These are phyloP conservation scores for Limnephilus lunatus DNA, from an alignment of 2,888 invertebrate species.

Conservation along the genomic window DNA sequence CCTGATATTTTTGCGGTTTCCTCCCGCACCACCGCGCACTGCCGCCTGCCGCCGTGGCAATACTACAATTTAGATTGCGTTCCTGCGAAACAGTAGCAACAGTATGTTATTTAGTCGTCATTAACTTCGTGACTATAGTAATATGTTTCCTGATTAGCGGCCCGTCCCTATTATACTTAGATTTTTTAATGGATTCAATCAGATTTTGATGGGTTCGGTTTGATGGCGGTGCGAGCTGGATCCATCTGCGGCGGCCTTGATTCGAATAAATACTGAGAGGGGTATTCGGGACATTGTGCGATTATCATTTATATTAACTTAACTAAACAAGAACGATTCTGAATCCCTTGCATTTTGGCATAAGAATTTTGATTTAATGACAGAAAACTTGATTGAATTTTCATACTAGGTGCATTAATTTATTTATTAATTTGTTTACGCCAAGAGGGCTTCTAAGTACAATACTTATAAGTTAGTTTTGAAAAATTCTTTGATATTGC, in stretches of 20 bases:
- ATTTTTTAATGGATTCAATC: slow-evolving; percentile 48
- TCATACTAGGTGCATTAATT: no score
- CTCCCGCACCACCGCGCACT: slow-evolving; percentile 30
- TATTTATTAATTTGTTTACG: no score
- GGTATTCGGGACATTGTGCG: neutral
- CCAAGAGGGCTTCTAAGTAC: no score
- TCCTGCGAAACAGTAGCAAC: slow-evolving; percentile 55
- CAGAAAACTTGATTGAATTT: neutral
- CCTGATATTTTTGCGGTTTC: slow-evolving; percentile 59
- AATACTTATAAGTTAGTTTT: no score
- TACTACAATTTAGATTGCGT: slow-evolving; percentile 62
- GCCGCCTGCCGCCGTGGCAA: slow-evolving; percentile 23
- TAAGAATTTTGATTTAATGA: neutral
- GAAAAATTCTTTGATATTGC: no score
- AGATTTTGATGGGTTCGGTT: slow-evolving; percentile 41
- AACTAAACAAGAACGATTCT: neutral
- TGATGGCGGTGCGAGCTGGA: slow-evolving; percentile 29
- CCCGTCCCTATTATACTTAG: slow-evolving; percentile 60
- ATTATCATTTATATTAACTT: neutral
- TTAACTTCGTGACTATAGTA: slow-evolving; percentile 65
- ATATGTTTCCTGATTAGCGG: slow-evolving; percentile 63
- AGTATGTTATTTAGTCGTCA: slow-evolving; percentile 60
- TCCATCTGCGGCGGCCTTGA: slow-evolving; percentile 56
- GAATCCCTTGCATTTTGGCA: neutral
- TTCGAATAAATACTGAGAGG: slow-evolving; percentile 33